These are phyloP conservation scores for Rhinolophus ferrumequinum DNA, from an alignment of 2,113 vertebrate species.

Conservation along the genomic window DNA sequence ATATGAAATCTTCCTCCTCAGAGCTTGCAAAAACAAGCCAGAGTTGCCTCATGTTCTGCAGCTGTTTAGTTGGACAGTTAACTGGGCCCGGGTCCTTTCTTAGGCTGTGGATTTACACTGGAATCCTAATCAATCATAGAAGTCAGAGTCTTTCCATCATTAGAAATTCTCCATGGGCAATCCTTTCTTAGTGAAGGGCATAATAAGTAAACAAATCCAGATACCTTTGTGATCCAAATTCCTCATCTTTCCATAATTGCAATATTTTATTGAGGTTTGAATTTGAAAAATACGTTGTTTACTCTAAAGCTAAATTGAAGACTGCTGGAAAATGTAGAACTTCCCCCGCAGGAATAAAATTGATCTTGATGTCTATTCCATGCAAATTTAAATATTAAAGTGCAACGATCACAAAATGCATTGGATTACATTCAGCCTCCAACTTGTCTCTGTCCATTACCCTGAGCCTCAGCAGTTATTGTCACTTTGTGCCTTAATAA, in stretches of 20 bases:
- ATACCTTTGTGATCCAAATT: slow-evolving; percentile 1
- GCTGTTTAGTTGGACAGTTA: slow-evolving; percentile 6
- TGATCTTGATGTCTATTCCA: neutral
- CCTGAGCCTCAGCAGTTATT: neutral
- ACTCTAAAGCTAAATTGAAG: slow-evolving; percentile 45
- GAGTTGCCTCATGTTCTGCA: slow-evolving; percentile 17
- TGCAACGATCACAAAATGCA: slow-evolving; percentile 1
- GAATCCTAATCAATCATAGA: slow-evolving; percentile 1
- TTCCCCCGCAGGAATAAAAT: slow-evolving; percentile 23
- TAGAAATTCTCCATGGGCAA: neutral
- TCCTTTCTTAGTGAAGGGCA: neutral
- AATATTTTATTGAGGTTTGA: slow-evolving; percentile 52
- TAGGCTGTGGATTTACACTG: neutral
- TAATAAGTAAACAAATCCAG: slow-evolving; percentile 4
- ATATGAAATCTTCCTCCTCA: slow-evolving; percentile 59
- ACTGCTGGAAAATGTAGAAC: neutral
- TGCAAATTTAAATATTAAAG: slow-evolving; percentile 35
- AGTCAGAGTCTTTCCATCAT: neutral
- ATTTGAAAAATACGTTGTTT: slow-evolving; percentile 51
- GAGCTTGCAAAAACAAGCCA: slow-evolving; percentile 57
- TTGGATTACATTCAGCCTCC: neutral
- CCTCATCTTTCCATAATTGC: neutral
- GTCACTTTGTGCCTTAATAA: slow-evolving; percentile 3
- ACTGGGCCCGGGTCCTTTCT: neutral
- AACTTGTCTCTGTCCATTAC: neutral